Conservation (phyloP, 1,140 invertebrate species). For the Drosophila bocki region DNA sequence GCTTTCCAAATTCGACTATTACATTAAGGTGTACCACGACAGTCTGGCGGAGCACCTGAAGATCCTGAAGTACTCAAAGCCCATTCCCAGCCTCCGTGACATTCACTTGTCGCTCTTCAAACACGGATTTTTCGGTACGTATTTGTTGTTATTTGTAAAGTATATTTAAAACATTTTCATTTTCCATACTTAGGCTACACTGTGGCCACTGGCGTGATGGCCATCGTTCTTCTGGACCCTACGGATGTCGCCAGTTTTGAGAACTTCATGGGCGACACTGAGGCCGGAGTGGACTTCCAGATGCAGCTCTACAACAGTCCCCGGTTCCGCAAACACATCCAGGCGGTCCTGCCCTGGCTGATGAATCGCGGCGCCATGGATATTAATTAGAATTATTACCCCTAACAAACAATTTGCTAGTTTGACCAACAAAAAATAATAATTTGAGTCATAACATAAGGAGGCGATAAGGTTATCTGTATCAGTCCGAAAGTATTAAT, state of each 20-base stretch:
- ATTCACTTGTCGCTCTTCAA: conserved; percentile 42
- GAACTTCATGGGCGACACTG: conserved; percentile 3
- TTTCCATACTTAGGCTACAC: background rate
- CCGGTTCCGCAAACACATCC: conserved; percentile 21
- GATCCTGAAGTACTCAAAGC: conserved; percentile 65
- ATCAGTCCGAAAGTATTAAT: background rate
- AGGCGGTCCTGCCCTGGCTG: conserved; percentile 10
- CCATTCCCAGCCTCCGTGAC: conserved; percentile 58
- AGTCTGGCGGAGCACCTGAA: conserved; percentile 58
- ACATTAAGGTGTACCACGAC: conserved; percentile 73
- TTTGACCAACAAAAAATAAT: background rate
- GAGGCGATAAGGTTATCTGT: conserved; percentile 2
- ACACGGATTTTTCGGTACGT: conserved; percentile 13
- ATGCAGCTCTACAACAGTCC: conserved; percentile 22
- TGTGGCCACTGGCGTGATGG: conserved; percentile 17
- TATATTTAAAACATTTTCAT: background rate
- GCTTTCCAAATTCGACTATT: conserved; percentile 71
- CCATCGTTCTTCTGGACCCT: conserved; percentile 9
- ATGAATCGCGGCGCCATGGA: conserved; percentile 23
- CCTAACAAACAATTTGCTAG: background rate
- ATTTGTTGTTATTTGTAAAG: background rate
- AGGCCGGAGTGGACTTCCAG: conserved; percentile 9
- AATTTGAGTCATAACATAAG: background rate
- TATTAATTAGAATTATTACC: conserved; percentile 8
- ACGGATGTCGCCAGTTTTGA: conserved; percentile 14